These are phyloP conservation scores for Coelogynopora nodosa DNA, from an alignment of 2,888 invertebrate genomes.

Conservation along the genomic window DNA sequence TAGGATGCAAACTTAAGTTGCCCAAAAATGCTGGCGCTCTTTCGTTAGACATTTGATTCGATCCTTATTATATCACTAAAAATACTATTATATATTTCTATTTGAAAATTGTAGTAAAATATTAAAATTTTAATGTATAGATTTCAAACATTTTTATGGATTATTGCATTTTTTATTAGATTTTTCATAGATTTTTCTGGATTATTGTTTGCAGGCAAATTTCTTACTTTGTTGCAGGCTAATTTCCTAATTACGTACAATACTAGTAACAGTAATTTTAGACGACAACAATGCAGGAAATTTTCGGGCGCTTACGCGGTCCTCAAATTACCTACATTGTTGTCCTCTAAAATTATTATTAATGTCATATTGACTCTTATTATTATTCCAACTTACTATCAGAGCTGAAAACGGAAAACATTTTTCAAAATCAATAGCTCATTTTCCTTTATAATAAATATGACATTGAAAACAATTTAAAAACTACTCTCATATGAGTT, in stretches of 20 bases:
- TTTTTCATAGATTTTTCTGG: slow-evolving; percentile 18
- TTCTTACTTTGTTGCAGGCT: background rate
- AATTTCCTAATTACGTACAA: background rate
- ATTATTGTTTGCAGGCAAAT: slow-evolving; percentile 16
- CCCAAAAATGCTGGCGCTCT: slow-evolving; percentile 16
- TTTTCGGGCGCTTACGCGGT: too few relatives aligned
- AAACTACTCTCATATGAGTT: too few relatives aligned
- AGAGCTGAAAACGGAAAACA: too few relatives aligned
- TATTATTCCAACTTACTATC: too few relatives aligned
- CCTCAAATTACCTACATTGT: too few relatives aligned
- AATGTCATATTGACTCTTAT: too few relatives aligned
- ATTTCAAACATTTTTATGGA: background rate
- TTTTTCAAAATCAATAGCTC: too few relatives aligned
- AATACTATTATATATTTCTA: background rate
- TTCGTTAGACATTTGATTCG: slow-evolving; percentile 18
- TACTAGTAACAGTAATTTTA: background rate
- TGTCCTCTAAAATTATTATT: too few relatives aligned
- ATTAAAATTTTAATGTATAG: background rate
- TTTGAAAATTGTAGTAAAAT: slow-evolving; percentile 17
- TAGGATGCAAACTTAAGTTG: slow-evolving; percentile 24
- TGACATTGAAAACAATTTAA: too few relatives aligned
- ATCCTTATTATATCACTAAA: slow-evolving; percentile 2
- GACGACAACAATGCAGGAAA: background rate
- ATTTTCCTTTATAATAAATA: too few relatives aligned
- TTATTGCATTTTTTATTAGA: slow-evolving; percentile 16